Percentiles rank a stretch among this genome's conserved stretches.
Conservation (phyloP, 2,888 invertebrate species). For the Thereva unica region DNA sequence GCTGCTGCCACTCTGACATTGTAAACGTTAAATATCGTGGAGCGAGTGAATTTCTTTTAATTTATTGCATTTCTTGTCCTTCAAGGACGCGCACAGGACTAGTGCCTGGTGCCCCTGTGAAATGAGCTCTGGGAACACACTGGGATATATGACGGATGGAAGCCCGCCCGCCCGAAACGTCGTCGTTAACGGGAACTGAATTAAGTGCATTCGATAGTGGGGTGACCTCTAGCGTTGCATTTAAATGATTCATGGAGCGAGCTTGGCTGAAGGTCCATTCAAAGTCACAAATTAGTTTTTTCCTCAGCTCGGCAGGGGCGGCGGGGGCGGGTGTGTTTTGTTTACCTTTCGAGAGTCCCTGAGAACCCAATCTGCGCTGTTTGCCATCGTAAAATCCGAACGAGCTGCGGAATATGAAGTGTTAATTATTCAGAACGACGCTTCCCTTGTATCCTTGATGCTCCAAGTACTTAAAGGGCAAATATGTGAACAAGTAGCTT, state of each 20-base stretch:
- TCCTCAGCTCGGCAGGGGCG: background rate
- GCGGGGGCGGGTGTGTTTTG: too few relatives aligned
- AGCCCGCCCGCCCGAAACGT: constrained; percentile 6
- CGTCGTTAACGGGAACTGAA: constrained; percentile 27
- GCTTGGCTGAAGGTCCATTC: constrained; percentile 30
- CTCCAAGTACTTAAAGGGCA: background rate
- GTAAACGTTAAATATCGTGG: background rate
- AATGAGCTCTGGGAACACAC: constrained; percentile 29
- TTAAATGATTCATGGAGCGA: constrained; percentile 31
- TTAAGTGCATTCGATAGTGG: constrained; percentile 30
- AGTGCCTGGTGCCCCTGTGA: background rate
- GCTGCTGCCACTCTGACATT: background rate
- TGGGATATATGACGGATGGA: background rate
- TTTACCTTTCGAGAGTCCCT: background rate
- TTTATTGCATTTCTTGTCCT: constrained; percentile 27
- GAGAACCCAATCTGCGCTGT: constrained; percentile 22
- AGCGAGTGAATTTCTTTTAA: constrained; percentile 24
- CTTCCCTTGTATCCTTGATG: constrained; percentile 12
- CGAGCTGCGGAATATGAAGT: constrained; percentile 26
- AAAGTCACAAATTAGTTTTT: constrained; percentile 32
- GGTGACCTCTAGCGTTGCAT: constrained; percentile 16
- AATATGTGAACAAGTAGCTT: background rate
- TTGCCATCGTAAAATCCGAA: constrained; percentile 25
- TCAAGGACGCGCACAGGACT: constrained; percentile 6
- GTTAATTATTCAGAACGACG: constrained; percentile 31